Percentiles rank a stretch among this genome's conserved stretches.
phyloP scores from a whole-genome alignment of 2,797 vertebrate genomes.

The Enteromius thamalakanensis region DNA sequence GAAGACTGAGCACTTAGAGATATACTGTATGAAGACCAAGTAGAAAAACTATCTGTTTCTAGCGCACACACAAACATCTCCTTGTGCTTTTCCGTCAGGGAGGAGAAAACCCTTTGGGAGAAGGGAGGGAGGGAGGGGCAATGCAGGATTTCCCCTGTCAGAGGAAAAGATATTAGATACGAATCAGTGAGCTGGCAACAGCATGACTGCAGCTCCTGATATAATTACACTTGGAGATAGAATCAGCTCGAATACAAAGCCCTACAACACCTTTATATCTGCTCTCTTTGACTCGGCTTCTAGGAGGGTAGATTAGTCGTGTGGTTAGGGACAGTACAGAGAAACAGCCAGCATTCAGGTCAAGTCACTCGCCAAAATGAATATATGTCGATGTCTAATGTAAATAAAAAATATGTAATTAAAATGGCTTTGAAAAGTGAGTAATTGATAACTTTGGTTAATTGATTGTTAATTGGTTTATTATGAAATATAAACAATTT shows the following conservation, averaged over 20 bases:
- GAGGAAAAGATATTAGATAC: slow-evolving; percentile 49
- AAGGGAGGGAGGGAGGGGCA: slow-evolving; percentile 37
- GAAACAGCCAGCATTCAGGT: background rate
- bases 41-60: background rate
- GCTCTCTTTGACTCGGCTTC: background rate
- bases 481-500: background rate
- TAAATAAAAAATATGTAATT: background rate
- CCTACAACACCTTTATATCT: slow-evolving; percentile 22
- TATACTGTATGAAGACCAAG: background rate
- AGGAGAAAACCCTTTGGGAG: slow-evolving; percentile 54
- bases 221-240: slow-evolving; percentile 51
- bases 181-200: slow-evolving; percentile 48
- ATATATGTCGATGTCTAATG: background rate
- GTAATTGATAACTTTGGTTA: background rate
- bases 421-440: background rate
- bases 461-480: background rate
- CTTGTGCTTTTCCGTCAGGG: slow-evolving; percentile 6
- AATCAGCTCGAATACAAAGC: slow-evolving; percentile 26
- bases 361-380: background rate
- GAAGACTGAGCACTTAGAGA: background rate
- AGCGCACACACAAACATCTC: slow-evolving; percentile 34
- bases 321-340: background rate
- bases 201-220: slow-evolving; percentile 57
- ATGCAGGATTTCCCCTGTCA: slow-evolving; percentile 57
- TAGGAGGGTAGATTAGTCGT: background rate